These are phyloP conservation scores for Anguilla rostrata DNA, from an alignment of 2,113 vertebrate genomes.

Conservation along the genomic window DNA sequence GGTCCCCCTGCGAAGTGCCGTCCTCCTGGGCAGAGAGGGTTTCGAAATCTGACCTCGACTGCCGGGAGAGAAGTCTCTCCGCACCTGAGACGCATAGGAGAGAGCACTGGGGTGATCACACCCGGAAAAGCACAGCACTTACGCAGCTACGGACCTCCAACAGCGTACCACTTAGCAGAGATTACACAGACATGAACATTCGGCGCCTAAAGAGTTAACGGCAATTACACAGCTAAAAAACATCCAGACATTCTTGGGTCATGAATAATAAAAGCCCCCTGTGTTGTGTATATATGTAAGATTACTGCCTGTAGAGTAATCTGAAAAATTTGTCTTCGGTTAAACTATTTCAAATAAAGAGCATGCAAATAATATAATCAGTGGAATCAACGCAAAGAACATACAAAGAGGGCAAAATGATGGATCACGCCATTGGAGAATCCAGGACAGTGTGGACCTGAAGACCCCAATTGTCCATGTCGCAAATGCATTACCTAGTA, in stretches of 20 bases:
- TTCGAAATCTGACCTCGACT: conserved; percentile 59
- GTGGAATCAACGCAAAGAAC: too few species aligned
- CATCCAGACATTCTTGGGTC: background rate
- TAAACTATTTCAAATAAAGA: too few species aligned
- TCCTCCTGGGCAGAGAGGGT: conserved; percentile 59
- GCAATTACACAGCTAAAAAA: background rate
- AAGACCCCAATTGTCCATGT: too few species aligned
- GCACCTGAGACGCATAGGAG: conserved; percentile 52
- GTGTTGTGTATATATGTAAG: too few species aligned
- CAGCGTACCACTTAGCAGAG: conserved; percentile 10
- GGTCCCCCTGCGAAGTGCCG: conserved; percentile 55
- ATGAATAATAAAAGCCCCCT: too few species aligned
- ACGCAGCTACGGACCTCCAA: background rate
- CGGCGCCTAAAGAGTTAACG: background rate
- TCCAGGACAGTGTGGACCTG: too few species aligned
- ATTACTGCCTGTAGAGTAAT: too few species aligned
- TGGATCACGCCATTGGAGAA: too few species aligned
- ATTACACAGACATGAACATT: background rate
- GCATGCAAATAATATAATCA: too few species aligned
- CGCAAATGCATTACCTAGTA: too few species aligned
- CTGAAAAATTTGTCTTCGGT: too few species aligned
- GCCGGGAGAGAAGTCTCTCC: conserved; percentile 78
- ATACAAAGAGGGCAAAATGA: too few species aligned
- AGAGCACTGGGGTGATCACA: background rate
- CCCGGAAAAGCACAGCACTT: background rate